These are phyloP conservation scores for Lethenteron reissneri DNA, from an alignment of 2,113 vertebrate genomes.

Conservation along the genomic window DNA sequence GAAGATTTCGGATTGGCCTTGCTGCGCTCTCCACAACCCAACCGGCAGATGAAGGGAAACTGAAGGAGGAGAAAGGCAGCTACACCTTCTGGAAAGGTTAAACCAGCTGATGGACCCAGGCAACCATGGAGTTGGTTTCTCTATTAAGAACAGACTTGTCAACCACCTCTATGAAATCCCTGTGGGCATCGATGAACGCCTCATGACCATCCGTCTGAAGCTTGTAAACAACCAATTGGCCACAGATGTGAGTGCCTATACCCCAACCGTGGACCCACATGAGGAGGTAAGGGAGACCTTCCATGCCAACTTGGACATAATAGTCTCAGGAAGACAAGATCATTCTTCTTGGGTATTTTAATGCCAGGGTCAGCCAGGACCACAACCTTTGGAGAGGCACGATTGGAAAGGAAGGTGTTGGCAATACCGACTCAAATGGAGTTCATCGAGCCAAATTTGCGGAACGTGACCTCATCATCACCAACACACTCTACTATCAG, in stretches of 20 bases:
- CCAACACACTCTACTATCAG: background rate
- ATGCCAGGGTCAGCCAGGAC: background rate
- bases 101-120: background rate
- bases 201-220: background rate
- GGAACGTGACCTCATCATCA: background rate
- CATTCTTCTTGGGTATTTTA: slow-evolving; percentile 3
- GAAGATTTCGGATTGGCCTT: background rate
- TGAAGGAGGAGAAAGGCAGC: background rate
- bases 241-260: background rate
- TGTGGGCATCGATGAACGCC: background rate
- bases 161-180: background rate
- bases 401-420: background rate
- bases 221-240: background rate
- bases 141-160: background rate
- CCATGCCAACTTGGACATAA: background rate
- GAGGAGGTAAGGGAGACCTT: background rate
- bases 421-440: background rate
- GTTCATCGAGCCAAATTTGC: background rate
- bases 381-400: background rate
- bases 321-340: background rate
- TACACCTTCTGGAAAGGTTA: background rate
- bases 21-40: background rate
- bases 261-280: background rate
- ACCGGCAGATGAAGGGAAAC: background rate
- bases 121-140: background rate